phyloP scores from a whole-genome alignment of 2,113 vertebrate genomes.

The Acanthisitta chloris region DNA sequence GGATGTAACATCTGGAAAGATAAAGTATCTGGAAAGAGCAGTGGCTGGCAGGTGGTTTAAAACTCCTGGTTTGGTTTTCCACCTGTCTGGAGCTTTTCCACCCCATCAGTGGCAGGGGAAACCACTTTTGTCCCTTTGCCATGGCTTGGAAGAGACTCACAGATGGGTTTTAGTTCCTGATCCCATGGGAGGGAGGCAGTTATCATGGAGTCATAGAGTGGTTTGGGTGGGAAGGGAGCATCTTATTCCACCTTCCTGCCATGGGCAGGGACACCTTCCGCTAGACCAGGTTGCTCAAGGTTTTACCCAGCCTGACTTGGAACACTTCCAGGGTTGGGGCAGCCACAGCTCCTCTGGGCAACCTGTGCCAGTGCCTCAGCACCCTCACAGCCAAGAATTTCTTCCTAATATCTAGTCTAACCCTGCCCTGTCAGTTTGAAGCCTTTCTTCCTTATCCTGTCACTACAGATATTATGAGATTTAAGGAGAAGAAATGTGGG shows the following conservation, averaged over 20 bases:
- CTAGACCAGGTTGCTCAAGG: fast-evolving
- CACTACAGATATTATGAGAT: neutral
- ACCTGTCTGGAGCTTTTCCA: neutral
- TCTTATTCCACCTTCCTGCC: neutral
- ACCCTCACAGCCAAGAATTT: neutral
- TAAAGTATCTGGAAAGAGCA: neutral
- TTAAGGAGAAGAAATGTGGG: neutral
- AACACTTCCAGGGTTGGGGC: neutral
- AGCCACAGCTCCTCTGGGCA: neutral
- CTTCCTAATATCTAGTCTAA: neutral
- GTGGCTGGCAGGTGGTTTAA: neutral
- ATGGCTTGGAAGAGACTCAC: too few species aligned
- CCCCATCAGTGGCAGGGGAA: neutral
- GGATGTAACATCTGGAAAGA: neutral
- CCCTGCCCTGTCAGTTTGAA: neutral
- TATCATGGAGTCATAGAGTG: neutral
- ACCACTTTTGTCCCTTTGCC: neutral
- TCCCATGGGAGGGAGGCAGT: neutral
- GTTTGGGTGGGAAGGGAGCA: neutral
- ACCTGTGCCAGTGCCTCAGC: fast-evolving
- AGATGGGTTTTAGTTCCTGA: neutral
- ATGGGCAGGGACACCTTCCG: neutral
- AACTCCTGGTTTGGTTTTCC: neutral
- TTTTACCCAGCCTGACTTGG: fast-evolving
- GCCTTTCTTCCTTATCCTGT: neutral